phyloP scores from a whole-genome alignment of 2,888 invertebrate species.

The Chrysolina haemoptera region DNA sequence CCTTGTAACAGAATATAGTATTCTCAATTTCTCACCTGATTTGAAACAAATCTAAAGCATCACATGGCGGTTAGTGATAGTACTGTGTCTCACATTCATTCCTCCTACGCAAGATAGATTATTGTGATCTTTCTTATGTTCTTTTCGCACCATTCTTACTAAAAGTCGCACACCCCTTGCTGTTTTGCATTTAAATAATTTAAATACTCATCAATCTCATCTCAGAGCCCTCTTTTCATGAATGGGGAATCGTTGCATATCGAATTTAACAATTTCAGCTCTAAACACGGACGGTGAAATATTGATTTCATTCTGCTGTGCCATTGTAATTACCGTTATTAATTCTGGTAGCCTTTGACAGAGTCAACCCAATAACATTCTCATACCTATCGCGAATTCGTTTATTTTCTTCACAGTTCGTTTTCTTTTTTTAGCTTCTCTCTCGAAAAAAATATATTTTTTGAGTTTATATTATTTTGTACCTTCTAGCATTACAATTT shows the following conservation, averaged over 20 bases:
- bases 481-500: no score
- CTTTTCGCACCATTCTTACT: slow-evolving; percentile 55
- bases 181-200: slow-evolving; percentile 65
- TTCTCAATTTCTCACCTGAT: slow-evolving; percentile 30
- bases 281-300: slow-evolving; percentile 23
- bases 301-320: slow-evolving; percentile 31
- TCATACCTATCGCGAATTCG: neutral
- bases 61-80: slow-evolving; percentile 58
- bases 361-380: neutral
- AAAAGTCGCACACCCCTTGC: slow-evolving; percentile 55
- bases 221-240: slow-evolving; percentile 36
- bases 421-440: no score
- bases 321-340: slow-evolving; percentile 27
- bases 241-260: slow-evolving; percentile 35
- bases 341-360: neutral
- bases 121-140: slow-evolving; percentile 63
- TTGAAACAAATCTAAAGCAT: slow-evolving; percentile 54
- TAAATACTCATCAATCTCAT: slow-evolving; percentile 58
- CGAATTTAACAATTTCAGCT: slow-evolving; percentile 28
- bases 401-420: no score
- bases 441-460: no score
- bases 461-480: no score
- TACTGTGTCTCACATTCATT: slow-evolving; percentile 33
- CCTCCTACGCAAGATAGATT: slow-evolving; percentile 64
- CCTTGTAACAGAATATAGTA: no score